A percentile compares a stretch with the other conserved stretches of the same genome.
Evolutionary conservation across 2,797 vertebrate species (phyloP).

Genomic region (Alfaro cultratus): DNA sequence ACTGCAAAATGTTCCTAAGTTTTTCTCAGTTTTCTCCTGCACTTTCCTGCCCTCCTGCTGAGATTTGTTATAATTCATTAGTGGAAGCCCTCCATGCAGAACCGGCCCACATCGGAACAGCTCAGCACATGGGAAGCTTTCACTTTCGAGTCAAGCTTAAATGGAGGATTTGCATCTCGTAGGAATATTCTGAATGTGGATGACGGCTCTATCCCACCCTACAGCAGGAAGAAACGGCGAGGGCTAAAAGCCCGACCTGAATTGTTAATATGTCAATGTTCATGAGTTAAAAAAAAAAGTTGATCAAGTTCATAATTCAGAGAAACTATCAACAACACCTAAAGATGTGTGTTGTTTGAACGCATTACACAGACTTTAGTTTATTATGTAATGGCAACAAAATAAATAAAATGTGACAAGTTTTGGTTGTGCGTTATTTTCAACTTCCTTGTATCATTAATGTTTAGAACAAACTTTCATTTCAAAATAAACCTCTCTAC

Average conservation of each 20-base stretch:
- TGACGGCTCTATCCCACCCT: neutral
- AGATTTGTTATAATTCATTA: neutral
- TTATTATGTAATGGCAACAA: neutral
- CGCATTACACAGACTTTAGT: neutral
- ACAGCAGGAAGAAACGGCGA: neutral
- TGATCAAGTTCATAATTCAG: neutral
- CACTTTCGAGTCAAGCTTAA: neutral
- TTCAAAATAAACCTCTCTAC: no score
- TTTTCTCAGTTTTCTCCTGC: neutral
- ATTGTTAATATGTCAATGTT: neutral
- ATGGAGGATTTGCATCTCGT: conserved; percentile 1
- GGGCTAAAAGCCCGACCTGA: neutral
- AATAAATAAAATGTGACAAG: neutral
- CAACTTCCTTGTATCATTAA: neutral
- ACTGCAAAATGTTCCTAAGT: neutral
- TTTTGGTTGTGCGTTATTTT: neutral
- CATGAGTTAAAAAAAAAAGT: neutral
- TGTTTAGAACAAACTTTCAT: no score
- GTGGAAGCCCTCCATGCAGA: neutral
- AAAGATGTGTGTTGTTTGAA: neutral
- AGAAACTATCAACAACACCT: neutral
- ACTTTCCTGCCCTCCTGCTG: neutral
- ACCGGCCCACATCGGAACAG: neutral
- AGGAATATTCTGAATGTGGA: neutral
- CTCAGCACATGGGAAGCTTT: neutral